Conservation (phyloP, 1,140 invertebrate genomes). For the Drosophila sulfurigaster region DNA sequence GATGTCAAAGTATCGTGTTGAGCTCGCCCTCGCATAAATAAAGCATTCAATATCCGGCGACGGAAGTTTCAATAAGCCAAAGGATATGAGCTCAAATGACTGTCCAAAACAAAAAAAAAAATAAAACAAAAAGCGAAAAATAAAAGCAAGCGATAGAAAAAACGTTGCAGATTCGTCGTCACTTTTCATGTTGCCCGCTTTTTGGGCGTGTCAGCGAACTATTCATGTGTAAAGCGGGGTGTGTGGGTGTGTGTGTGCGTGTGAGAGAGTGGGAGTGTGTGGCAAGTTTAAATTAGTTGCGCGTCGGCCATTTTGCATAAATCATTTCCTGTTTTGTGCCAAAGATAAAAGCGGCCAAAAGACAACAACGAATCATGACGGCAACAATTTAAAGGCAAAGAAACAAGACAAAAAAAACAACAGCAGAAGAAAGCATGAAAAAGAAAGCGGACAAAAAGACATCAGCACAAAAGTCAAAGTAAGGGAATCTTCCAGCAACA, state of each 20-base stretch:
- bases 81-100: conserved; percentile 74
- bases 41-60: conserved; percentile 69
- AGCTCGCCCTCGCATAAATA: conserved; percentile 46
- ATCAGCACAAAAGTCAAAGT: conserved; percentile 52
- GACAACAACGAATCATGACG: conserved; percentile 51
- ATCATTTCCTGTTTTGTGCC: conserved; percentile 77
- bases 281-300: conserved; percentile 76
- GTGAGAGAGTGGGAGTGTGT: conserved; percentile 29
- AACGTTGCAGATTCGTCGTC: conserved; percentile 41
- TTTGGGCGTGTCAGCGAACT: conserved; percentile 38
- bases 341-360: conserved; percentile 67
- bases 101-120: conserved; percentile 55
- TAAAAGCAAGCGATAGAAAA: neutral
- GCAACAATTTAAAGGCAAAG: conserved; percentile 34
- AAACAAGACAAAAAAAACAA: conserved; percentile 13
- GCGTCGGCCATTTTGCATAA: conserved; percentile 71
- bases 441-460: conserved; percentile 52
- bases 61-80: conserved; percentile 70
- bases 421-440: conserved; percentile 22
- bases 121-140: neutral
- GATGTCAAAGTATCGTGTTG: conserved; percentile 9
- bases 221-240: conserved; percentile 31
- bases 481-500: conserved; percentile 62
- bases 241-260: conserved; percentile 3
- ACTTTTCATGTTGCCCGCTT: conserved; percentile 12